Conservation (phyloP, 2,888 invertebrate species). For the Sarcophaga subvicina region DNA sequence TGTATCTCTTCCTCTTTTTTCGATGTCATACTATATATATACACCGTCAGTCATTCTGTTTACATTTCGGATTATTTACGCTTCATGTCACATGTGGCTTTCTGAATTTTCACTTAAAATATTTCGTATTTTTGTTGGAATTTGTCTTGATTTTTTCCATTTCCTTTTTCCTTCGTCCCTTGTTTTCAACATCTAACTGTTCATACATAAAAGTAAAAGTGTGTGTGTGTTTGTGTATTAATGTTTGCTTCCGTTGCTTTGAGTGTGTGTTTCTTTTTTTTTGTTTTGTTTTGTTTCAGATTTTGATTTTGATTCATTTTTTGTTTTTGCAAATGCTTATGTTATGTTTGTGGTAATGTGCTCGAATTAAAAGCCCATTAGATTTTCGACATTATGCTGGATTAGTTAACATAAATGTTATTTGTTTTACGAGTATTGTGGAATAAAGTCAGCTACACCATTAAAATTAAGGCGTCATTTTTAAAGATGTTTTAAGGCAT, state of each 20-base stretch:
- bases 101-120: constrained; percentile 9
- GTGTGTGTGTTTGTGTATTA: background rate
- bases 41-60: constrained; percentile 33
- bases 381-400: constrained; percentile 10
- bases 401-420: constrained; percentile 26
- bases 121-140: background rate
- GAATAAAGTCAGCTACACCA: background rate
- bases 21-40: constrained; percentile 17
- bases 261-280: background rate
- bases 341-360: constrained; percentile 18
- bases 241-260: background rate
- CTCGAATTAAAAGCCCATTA: constrained; percentile 35
- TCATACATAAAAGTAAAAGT: no score
- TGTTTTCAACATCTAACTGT: no score
- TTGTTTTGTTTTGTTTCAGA: background rate
- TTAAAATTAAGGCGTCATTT: background rate
- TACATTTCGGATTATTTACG: constrained; percentile 54
- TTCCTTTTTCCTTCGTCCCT: no score
- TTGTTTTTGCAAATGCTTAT: constrained; percentile 2
- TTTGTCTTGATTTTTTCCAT: constrained; percentile 5
- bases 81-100: constrained; percentile 53
- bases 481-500: background rate
- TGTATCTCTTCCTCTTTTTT: constrained; percentile 22
- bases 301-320: background rate
- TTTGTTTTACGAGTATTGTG: background rate